These are phyloP conservation scores for Cetonia aurata DNA, from an alignment of 2,888 invertebrate species.

Conservation along the genomic window DNA sequence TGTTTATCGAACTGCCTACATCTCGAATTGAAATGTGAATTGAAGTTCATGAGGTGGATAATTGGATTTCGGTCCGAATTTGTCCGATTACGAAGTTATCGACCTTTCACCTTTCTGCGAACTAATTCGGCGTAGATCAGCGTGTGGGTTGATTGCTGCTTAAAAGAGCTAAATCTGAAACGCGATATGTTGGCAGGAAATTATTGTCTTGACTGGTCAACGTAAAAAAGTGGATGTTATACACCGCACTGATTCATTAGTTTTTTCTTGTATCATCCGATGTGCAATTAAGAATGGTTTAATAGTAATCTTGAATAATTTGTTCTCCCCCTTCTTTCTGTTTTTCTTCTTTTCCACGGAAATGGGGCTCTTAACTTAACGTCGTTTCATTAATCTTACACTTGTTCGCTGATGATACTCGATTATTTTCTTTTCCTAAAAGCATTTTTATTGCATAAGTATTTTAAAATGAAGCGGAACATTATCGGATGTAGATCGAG, in stretches of 20 bases:
- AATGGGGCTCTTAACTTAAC: conserved; percentile 3
- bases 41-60: conserved; percentile 16
- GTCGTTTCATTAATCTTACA: neutral
- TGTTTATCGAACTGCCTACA: conserved; percentile 4
- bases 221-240: too few relatives aligned
- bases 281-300: too few relatives aligned
- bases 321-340: conserved; percentile 1
- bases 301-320: neutral
- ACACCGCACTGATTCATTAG: too few relatives aligned
- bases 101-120: conserved; percentile 33
- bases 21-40: conserved; percentile 17
- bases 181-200: too few relatives aligned
- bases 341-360: neutral
- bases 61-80: conserved; percentile 24
- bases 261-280: too few relatives aligned
- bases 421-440: conserved; percentile 12
- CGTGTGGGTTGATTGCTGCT: too few relatives aligned
- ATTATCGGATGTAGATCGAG: too few relatives aligned
- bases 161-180: too few relatives aligned
- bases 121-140: neutral
- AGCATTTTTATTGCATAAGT: neutral
- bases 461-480: neutral
- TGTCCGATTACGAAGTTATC: conserved; percentile 18
- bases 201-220: too few relatives aligned
- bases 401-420: neutral